Conservation (phyloP, 1,140 invertebrate genomes). For the Bombus pyrosoma region DNA sequence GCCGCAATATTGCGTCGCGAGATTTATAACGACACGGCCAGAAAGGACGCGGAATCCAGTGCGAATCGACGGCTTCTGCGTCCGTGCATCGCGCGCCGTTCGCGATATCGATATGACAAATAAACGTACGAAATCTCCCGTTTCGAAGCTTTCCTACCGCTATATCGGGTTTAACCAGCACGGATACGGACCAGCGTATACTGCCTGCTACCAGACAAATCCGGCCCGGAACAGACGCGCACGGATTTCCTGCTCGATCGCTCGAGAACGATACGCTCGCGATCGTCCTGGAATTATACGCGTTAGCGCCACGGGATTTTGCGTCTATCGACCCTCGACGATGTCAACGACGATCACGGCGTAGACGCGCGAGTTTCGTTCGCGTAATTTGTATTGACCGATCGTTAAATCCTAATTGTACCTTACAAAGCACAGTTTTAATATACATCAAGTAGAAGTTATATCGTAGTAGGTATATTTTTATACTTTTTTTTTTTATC, state of each 20-base stretch:
- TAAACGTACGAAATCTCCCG: slow-evolving; percentile 64
- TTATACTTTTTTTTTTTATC: no score
- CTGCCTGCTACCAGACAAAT: slow-evolving; percentile 10
- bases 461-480: no score
- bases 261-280: slow-evolving; percentile 11
- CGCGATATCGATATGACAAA: slow-evolving; percentile 65
- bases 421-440: no score
- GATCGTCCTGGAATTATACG: not conserved
- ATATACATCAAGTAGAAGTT: no score
- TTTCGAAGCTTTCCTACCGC: slow-evolving; percentile 59
- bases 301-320: not conserved
- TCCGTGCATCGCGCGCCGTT: slow-evolving; percentile 27
- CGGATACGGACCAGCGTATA: no score
- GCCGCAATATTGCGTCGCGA: slow-evolving; percentile 49
- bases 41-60: slow-evolving; percentile 10
- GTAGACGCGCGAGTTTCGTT: no score
- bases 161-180: slow-evolving; percentile 60
- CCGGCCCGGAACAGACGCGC: slow-evolving; percentile 19
- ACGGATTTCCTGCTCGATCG: slow-evolving; percentile 47
- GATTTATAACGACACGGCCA: slow-evolving; percentile 36
- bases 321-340: not conserved
- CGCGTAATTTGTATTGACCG: no score
- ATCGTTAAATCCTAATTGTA: no score
- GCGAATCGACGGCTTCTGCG: slow-evolving; percentile 28
- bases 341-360: not conserved